Percentiles rank a stretch among this genome's conserved stretches.
phyloP scores from a whole-genome alignment of 2,113 vertebrate species.

The Eidolon helvum region DNA sequence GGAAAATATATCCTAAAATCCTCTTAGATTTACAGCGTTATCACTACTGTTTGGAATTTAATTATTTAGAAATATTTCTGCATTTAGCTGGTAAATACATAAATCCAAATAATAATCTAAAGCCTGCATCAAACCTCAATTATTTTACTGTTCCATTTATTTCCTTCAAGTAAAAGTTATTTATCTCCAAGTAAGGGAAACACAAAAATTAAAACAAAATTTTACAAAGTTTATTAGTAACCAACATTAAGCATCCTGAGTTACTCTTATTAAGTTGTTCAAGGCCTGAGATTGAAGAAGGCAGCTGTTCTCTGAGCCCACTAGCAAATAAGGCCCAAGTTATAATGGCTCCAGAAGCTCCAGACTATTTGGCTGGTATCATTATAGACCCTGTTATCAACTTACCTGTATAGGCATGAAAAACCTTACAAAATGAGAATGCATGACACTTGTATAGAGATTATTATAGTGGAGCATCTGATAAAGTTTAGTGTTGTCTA shows the following conservation, averaged over 20 bases:
- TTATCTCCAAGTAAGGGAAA: not conserved
- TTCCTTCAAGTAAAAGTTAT: not conserved
- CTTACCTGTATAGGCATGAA: not conserved
- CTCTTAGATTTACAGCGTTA: not conserved
- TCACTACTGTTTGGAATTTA: not conserved
- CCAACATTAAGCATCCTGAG: not conserved
- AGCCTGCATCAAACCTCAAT: not conserved
- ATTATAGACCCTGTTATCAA: not conserved
- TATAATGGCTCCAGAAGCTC: not conserved
- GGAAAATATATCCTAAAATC: constrained; percentile 26
- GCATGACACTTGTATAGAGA: not conserved
- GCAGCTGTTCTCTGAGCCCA: not conserved
- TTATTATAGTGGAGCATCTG: not conserved
- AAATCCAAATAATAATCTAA: constrained; percentile 10
- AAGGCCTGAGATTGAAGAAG: constrained; percentile 1
- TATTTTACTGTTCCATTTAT: constrained; percentile 2
- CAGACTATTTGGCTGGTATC: not conserved
- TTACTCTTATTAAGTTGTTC: not conserved
- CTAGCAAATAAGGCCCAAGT: not conserved
- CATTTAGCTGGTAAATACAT: not conserved
- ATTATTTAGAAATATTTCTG: constrained; percentile 4
- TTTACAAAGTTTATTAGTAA: not conserved
- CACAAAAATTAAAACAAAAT: not conserved
- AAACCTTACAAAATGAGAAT: not conserved
- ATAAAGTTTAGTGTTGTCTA: not conserved